Evolutionary conservation across 2,888 invertebrate species (phyloP).

Genomic region (Hipparchia sbordonii): DNA sequence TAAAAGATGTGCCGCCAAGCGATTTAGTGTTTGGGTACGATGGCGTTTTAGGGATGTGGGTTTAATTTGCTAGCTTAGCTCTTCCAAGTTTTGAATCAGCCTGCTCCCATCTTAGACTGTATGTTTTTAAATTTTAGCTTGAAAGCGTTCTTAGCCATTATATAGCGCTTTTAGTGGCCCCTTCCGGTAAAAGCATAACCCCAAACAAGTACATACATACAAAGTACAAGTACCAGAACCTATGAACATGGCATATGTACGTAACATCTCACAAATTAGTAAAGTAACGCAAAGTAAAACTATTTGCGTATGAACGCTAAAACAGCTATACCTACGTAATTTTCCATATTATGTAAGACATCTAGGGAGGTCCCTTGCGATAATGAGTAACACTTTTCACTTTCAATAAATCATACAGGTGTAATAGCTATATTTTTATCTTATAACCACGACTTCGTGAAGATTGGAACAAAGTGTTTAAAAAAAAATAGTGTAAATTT

Average conservation of each 20-base stretch:
- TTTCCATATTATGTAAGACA: background rate
- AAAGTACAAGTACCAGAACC: background rate
- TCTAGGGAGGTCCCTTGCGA: background rate
- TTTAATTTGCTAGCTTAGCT: too few species aligned
- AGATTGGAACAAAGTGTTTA: too few species aligned
- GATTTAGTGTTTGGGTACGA: too few species aligned
- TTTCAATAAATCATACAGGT: background rate
- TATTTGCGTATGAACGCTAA: constrained; percentile 50
- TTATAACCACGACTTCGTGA: too few species aligned
- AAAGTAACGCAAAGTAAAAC: constrained; percentile 47
- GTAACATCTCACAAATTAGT: constrained; percentile 42
- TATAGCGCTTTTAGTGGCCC: background rate
- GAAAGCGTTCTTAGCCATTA: background rate
- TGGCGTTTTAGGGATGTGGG: too few species aligned
- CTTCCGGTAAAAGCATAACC: background rate
- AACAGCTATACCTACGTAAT: constrained; percentile 45
- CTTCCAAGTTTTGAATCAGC: too few species aligned
- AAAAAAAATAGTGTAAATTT: too few species aligned
- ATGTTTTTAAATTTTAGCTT: too few species aligned
- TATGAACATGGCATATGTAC: constrained; percentile 11
- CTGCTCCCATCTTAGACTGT: too few species aligned
- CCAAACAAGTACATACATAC: background rate
- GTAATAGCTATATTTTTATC: background rate
- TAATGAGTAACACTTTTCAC: background rate
- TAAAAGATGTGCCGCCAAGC: too few species aligned